phyloP scores from a whole-genome alignment of 2,797 vertebrate species.

The Neomorphus geoffroyi region DNA sequence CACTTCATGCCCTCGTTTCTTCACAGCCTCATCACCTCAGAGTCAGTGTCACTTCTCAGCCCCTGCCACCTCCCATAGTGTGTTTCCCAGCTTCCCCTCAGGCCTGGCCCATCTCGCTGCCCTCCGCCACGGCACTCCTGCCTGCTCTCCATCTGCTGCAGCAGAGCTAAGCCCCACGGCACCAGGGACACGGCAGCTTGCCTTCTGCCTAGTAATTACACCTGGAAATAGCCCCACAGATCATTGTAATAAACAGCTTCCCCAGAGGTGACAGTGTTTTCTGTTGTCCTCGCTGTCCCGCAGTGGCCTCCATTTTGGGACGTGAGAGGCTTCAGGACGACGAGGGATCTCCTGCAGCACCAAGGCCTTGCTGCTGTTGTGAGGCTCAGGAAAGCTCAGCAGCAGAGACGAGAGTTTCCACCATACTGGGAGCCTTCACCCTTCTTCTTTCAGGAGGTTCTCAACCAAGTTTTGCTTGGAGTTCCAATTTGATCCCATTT shows the following conservation, averaged over 20 bases:
- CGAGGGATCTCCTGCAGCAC: fast-evolving
- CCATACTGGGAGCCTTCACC: background rate
- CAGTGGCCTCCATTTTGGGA: background rate
- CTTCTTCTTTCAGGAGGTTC: background rate
- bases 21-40: no score
- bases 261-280: background rate
- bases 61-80: background rate
- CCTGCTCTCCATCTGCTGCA: fast-evolving
- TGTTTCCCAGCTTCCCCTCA: background rate
- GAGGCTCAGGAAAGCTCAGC: background rate
- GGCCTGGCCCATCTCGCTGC: background rate
- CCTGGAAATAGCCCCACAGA: background rate
- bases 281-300: background rate
- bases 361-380: fast-evolving
- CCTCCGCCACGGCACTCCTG: fast-evolving
- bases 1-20: background rate
- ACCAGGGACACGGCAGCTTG: no score
- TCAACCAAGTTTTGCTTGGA: background rate
- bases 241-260: background rate
- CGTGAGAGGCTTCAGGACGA: background rate
- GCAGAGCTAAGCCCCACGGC: fast-evolving
- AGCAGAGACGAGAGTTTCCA: background rate
- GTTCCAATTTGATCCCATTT: background rate
- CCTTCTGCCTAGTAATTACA: background rate
- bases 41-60: no score